Evolutionary conservation across 2,113 vertebrate species (phyloP).

Genomic region (Myxocyprinus asiaticus): DNA sequence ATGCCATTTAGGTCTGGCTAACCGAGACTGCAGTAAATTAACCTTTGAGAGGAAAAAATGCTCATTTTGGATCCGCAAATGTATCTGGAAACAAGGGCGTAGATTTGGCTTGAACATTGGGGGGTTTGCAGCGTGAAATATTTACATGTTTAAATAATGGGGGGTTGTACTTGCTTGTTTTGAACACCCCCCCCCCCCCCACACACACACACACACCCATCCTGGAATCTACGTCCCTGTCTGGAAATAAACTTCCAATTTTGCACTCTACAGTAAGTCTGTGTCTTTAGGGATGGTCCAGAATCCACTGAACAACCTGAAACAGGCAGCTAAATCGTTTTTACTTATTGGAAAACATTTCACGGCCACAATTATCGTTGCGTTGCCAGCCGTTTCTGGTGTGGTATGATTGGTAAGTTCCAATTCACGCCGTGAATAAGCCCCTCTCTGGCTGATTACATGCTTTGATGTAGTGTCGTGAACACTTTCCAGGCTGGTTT

Average conservation of each 20-base stretch:
- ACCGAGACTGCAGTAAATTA: too few species aligned
- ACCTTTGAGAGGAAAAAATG: too few species aligned
- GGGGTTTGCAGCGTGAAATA: too few species aligned
- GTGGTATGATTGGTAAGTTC: conserved; percentile 47
- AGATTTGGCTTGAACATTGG: too few species aligned
- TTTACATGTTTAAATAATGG: too few species aligned
- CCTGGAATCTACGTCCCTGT: too few species aligned
- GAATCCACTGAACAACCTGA: conserved; percentile 15
- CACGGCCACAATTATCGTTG: conserved; percentile 16
- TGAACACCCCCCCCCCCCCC: too few species aligned
- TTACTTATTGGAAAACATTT: conserved; percentile 39
- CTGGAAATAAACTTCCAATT: conserved; percentile 40
- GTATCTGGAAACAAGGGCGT: background rate
- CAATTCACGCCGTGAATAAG: conserved; percentile 49
- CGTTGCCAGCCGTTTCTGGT: conserved; percentile 42
- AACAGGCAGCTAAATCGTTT: conserved; percentile 32
- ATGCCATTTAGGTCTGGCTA: too few species aligned
- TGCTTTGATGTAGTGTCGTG: conserved; percentile 46
- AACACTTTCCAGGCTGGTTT: conserved; percentile 4
- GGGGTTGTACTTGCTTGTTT: too few species aligned
- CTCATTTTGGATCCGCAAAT: background rate
- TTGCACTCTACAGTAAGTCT: conserved; percentile 21
- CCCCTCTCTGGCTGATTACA: conserved; percentile 25
- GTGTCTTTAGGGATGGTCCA: conserved; percentile 28
- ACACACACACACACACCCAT: too few species aligned